These are phyloP conservation scores for Luperina nickerlii DNA, from an alignment of 2,888 invertebrate species.

Conservation along the genomic window DNA sequence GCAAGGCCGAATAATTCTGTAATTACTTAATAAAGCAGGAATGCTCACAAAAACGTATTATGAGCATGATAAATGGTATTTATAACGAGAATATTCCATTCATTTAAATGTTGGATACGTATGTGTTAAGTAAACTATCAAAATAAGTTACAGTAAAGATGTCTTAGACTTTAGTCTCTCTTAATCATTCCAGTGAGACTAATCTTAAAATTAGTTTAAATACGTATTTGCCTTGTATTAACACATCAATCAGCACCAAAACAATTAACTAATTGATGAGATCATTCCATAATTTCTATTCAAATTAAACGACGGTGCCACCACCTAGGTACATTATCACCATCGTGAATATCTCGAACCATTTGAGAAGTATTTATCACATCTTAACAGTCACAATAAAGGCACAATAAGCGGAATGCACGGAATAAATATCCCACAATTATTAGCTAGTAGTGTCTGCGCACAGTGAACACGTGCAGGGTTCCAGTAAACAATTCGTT, in stretches of 20 bases:
- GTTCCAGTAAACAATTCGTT: conserved; percentile 81
- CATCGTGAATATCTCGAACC: conserved; percentile 25
- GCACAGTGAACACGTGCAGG: conserved; percentile 79
- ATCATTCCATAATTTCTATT: conserved; percentile 36
- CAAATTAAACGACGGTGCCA: conserved; percentile 16
- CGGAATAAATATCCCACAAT: conserved; percentile 64
- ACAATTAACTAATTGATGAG: conserved; percentile 20
- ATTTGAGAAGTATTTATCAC: conserved; percentile 58
- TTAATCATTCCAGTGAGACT: neutral
- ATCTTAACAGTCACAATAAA: conserved; percentile 56
- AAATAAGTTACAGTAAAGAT: neutral
- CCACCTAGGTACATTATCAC: conserved; percentile 26
- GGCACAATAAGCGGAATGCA: conserved; percentile 56
- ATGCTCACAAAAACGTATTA: conserved; percentile 54
- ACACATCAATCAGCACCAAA: conserved; percentile 1
- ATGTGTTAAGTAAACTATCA: neutral
- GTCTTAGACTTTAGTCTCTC: conserved; percentile 1
- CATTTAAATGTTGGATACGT: neutral
- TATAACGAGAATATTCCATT: conserved; percentile 22
- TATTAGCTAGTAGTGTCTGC: conserved; percentile 66
- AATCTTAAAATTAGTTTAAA: neutral
- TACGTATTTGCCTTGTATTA: neutral
- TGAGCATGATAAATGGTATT: conserved; percentile 31
- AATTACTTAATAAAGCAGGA: conserved; percentile 60
- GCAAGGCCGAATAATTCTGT: conserved; percentile 67